A percentile compares a stretch with the other conserved stretches of the same genome.
These are phyloP conservation scores for Andrena chrysosceles DNA, from an alignment of 2,888 invertebrate species.

Conservation along the genomic window DNA sequence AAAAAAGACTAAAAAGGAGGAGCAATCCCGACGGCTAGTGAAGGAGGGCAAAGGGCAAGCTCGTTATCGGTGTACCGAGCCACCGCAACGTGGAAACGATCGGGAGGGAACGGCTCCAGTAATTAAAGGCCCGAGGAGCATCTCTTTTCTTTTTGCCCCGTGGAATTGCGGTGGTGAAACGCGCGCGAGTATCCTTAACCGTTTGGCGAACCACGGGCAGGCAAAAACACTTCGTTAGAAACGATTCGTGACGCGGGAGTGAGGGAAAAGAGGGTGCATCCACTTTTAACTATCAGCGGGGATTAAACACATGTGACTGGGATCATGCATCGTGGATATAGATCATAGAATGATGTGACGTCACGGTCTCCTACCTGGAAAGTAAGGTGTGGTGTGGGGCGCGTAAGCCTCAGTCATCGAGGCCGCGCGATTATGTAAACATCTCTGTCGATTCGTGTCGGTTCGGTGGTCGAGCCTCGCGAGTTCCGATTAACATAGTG, in stretches of 20 bases:
- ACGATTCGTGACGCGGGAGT: neutral
- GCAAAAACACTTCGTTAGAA: neutral
- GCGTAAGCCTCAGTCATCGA: neutral
- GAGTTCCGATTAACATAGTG: neutral
- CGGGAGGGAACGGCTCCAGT: constrained; percentile 13
- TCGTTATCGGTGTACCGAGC: constrained; percentile 53
- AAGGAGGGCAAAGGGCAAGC: constrained; percentile 26
- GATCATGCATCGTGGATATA: neutral
- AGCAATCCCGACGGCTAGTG: constrained; percentile 17
- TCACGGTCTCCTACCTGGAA: neutral
- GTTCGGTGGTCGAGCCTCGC: neutral
- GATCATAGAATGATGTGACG: neutral
- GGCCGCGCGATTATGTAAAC: neutral
- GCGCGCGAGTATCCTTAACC: neutral
- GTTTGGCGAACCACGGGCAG: neutral
- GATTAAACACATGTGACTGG: neutral
- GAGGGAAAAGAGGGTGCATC: neutral
- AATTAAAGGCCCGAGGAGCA: constrained; percentile 31
- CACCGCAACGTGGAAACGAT: constrained; percentile 50
- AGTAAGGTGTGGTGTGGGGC: neutral
- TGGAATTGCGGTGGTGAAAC: constrained; percentile 1
- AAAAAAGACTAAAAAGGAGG: neutral
- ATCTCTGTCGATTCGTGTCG: neutral
- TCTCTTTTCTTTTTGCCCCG: constrained; percentile 1
- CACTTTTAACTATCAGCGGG: too few relatives aligned